Base-by-base conservation (phyloP, 2,888 invertebrate genomes). In the Matsumyia berberina region DNA sequence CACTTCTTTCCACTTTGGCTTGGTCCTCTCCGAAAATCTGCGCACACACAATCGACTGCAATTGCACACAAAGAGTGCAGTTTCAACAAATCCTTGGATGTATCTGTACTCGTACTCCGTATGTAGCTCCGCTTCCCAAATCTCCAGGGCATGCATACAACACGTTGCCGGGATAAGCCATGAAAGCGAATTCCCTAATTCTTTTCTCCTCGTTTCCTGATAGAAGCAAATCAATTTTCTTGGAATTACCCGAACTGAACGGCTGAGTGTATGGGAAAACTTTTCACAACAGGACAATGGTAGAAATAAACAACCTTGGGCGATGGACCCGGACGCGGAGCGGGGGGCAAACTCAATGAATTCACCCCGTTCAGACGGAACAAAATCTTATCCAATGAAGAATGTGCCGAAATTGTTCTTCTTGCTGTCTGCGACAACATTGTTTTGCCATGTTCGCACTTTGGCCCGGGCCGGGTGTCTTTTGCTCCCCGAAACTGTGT, bases 161-260 rank as follows among this genome's bases (percentile, higher is more conserved):
- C 58, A 57, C 51, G 19, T 39, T 44, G 44, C 33, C 35, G 0
- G n/a, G 8, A 33, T 37, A 37, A 55, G 19, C 46, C 60, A 24
- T 60, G 67, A 67, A 83, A 73, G 44, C 67, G 73, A 72, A 73
- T 67, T 78, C 72, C 55, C 82, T 77, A 77, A 82, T 82, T 77
- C 72, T 42, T 72, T 83, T 83, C 62, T 72, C n/a, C 55, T 55
- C 72, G 58, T 69, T 58, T 79, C 64, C 83, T 88, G 89, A 89
- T 89, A 89, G 88, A 88, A 88, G 88, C 89, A 89, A 89, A 89
- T 89, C 89, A 89, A 89, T 89, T 89, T 89, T 88, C 87, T 88
- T 89, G 87, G 88, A 89, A 89, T 89, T 88, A 89, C 88, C 88
- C 89, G 87, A 89, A 88, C 86, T 66, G 60, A 64, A 78, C 29